phyloP scores from a whole-genome alignment of 2,888 invertebrate genomes.

The Neoaliturus tenellus region DNA sequence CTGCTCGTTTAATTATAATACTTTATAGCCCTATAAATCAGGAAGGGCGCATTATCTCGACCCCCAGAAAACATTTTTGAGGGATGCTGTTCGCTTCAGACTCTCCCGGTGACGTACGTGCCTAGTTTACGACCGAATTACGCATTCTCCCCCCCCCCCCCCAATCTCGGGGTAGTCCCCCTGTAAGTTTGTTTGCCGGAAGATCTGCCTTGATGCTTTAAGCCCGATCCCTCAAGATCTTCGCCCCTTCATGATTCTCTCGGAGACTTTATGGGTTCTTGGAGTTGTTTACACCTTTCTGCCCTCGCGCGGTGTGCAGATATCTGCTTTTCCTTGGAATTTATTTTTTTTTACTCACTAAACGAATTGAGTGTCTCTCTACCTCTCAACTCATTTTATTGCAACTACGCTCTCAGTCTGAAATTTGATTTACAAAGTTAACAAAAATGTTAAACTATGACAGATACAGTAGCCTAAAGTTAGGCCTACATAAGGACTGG shows the following conservation, averaged over 20 bases:
- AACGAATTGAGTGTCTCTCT: no score
- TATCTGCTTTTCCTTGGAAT: no score
- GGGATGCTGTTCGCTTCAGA: slow-evolving; percentile 60
- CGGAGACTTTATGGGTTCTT: neutral
- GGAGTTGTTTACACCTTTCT: slow-evolving; percentile 8
- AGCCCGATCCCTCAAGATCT: neutral
- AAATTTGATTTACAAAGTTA: no score
- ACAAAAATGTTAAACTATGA: no score
- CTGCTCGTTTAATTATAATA: slow-evolving; percentile 86
- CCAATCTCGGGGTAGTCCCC: neutral
- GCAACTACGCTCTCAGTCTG: no score
- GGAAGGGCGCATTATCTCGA: slow-evolving; percentile 69
- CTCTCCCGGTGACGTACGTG: neutral
- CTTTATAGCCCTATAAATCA: slow-evolving; percentile 88
- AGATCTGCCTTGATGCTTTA: slow-evolving; percentile 5
- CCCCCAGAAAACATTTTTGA: slow-evolving; percentile 68
- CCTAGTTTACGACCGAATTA: slow-evolving; percentile 60
- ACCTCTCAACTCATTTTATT: no score
- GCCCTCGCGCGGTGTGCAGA: no score
- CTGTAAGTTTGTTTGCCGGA: slow-evolving; percentile 20
- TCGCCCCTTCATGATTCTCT: neutral
- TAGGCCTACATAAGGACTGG: no score
- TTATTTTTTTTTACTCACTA: no score
- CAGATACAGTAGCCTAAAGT: no score
- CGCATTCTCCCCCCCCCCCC: slow-evolving; percentile 54